Percentiles rank a stretch among this genome's conserved stretches.
Evolutionary conservation across 2,797 vertebrate species (phyloP).

Genomic region (Enteromius mattozi): DNA sequence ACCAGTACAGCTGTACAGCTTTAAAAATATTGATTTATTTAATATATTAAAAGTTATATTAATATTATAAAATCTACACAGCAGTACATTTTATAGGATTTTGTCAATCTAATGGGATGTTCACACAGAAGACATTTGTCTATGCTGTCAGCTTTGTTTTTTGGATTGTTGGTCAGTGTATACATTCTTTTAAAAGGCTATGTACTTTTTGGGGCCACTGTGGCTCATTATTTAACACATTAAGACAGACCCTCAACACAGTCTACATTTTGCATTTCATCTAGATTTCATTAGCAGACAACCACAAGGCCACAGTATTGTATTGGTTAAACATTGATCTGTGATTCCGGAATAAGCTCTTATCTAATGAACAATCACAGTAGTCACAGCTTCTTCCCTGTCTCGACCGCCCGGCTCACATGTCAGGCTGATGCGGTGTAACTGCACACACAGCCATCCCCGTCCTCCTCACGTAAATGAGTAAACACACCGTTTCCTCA

Average conservation of each 20-base stretch:
- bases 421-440: too few species aligned
- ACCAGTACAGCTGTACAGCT: neutral
- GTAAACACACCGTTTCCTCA: slow-evolving; percentile 1
- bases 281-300: neutral
- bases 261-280: neutral
- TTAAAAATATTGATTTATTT: neutral
- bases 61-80: neutral
- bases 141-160: neutral
- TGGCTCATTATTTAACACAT: neutral
- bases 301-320: neutral
- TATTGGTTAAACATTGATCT: neutral
- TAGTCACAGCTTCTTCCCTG: neutral
- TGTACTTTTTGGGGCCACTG: neutral
- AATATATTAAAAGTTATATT: neutral
- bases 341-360: neutral
- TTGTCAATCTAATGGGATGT: neutral
- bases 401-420: too few species aligned
- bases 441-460: too few species aligned
- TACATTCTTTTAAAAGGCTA: neutral
- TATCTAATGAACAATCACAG: neutral
- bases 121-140: neutral
- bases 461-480: slow-evolving; percentile 18
- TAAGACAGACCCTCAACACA: neutral
- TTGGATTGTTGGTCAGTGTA: neutral
- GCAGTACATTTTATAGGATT: neutral